Base-by-base conservation (phyloP, 1,140 invertebrate genomes). In the Druon quercuslanigerum region DNA sequence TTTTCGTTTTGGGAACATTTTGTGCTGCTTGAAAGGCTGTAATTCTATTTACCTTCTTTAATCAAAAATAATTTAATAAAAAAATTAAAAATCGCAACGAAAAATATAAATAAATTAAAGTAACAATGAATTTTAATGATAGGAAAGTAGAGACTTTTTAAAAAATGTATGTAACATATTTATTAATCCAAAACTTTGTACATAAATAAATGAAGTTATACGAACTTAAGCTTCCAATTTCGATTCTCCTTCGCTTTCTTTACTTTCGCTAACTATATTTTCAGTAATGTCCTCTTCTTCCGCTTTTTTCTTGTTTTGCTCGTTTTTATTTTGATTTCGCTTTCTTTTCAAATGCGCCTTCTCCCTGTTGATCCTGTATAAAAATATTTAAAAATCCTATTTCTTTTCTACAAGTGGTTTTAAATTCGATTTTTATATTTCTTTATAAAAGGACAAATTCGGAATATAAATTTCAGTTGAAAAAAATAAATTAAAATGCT, bases 271-370 rank as follows among this genome's bases (percentile, higher is more conserved):
- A 50, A 60, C 74, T 33, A 16, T 8, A 8, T 78, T 73, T 77
- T 75, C 50, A 75, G 74, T 54, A 50, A 13, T 52, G 3, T 51
- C 66, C 40, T 51, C 19, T 70, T 76, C 50, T 57, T 73, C 25
- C 4, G 12, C 6, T 66, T 77, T 74, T 1, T 14, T 9, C 14
- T 74, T 76, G 74, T 71, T 77, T 75, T 1, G 13, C 19, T 54
- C 50, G 77, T 70, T 56, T 75, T 83, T 82, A 52, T 73, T 70
- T 76, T 83, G 82, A 51, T 83, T 83, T 25, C 56, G 72, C 46
- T 78, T 80, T 71, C 79, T 82, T 60, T 83, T 83, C 20, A 57
- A 71, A 11, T 50, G 76, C 5, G 78, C 71, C 72, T 79, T 52
- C 52, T 82, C 78, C 11, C 17, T 74, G 17, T 83, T 71, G 5